phyloP scores from a whole-genome alignment of 2,113 vertebrate species.

The Neotoma lepida region DNA sequence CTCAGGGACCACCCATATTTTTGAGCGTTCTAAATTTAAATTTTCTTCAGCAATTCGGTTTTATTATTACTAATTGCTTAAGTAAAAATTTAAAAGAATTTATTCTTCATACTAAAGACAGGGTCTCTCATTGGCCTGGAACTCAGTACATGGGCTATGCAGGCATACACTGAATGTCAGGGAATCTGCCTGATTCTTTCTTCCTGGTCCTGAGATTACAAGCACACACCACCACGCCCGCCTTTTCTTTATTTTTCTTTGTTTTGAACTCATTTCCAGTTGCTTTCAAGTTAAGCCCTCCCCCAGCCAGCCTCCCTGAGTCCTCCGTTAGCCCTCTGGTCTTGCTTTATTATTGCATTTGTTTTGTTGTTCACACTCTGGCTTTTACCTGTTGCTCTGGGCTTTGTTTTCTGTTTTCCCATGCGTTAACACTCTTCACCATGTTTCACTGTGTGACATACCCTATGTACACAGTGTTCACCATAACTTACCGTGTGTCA shows the following conservation, averaged over 20 bases:
- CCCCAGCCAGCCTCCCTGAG: not conserved
- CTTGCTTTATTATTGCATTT: not conserved
- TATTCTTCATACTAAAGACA: not conserved
- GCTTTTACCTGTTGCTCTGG: not conserved
- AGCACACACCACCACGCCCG: not conserved
- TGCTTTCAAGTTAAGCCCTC: not conserved
- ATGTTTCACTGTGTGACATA: not conserved
- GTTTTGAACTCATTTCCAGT: not conserved
- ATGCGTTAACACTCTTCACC: no score
- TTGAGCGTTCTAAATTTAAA: not conserved
- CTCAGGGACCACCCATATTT: not conserved
- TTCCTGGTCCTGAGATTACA: not conserved
- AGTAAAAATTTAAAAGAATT: not conserved
- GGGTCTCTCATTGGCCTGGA: not conserved
- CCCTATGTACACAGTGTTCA: no score
- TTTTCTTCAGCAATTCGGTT: not conserved
- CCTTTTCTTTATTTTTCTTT: not conserved
- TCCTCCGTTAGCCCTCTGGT: not conserved
- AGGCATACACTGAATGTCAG: not conserved
- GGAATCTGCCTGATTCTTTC: not conserved
- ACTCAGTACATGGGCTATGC: not conserved
- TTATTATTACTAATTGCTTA: not conserved
- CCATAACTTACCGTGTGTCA: fast-evolving
- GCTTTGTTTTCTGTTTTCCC: not conserved
- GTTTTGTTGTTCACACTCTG: not conserved